phyloP scores from a whole-genome alignment of 2,888 invertebrate species.

The Chorisops tibialis region DNA sequence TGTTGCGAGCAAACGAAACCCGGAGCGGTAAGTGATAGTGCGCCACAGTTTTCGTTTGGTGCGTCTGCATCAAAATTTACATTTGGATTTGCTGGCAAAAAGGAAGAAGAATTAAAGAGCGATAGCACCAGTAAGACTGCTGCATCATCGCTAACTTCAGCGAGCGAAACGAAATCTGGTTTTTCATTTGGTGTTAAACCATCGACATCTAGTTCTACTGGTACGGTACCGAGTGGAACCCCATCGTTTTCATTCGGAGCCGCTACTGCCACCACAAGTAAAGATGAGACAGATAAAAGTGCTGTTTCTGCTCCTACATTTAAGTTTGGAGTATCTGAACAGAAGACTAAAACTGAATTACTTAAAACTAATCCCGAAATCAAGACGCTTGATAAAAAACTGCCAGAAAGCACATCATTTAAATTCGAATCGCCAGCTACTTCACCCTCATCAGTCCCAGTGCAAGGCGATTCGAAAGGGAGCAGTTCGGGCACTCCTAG shows the following conservation, averaged over 20 bases:
- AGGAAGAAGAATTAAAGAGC: constrained; percentile 36
- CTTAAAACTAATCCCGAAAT: neutral
- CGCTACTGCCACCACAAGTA: neutral
- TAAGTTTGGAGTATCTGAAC: constrained; percentile 30
- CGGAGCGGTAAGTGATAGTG: constrained; percentile 40
- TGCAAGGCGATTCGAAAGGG: neutral
- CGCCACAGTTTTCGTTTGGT: constrained; percentile 44
- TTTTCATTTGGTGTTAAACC: constrained; percentile 18
- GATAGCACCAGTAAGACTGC: neutral
- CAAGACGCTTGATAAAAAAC: constrained; percentile 2
- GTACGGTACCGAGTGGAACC: neutral
- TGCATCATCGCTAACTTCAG: neutral
- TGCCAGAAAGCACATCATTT: constrained; percentile 24
- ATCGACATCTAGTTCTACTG: neutral
- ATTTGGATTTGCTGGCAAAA: constrained; percentile 45
- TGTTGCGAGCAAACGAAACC: constrained; percentile 60
- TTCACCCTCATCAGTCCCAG: neutral
- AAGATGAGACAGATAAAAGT: constrained; percentile 9
- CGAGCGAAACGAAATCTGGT: constrained; percentile 29
- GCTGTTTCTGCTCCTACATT: constrained; percentile 27
- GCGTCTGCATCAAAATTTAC: constrained; percentile 42
- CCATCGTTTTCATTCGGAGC: constrained; percentile 18
- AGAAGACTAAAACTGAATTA: neutral
- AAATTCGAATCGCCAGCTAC: neutral
- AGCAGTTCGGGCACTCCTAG: constrained; percentile 11